Percentiles rank a stretch among this genome's conserved stretches.
Evolutionary conservation across 2,113 vertebrate genomes (phyloP).

Genomic region (Zosterops hypoxanthus): DNA sequence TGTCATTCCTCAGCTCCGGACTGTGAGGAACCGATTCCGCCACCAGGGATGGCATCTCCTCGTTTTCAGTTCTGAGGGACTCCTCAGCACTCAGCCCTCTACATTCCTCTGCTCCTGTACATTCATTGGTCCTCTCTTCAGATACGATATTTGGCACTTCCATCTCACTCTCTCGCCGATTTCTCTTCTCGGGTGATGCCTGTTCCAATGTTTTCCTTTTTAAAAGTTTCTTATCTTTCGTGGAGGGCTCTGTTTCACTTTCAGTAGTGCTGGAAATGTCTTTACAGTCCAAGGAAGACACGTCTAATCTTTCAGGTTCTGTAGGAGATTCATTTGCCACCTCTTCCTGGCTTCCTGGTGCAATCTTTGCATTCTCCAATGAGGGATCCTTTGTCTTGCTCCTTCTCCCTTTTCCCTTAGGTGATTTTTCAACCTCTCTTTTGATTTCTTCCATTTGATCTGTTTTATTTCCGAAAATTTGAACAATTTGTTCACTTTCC

Average conservation of each 20-base stretch:
- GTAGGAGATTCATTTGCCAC: slow-evolving; percentile 46
- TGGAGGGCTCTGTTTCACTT: slow-evolving; percentile 82
- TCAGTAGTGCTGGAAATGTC: slow-evolving; percentile 63
- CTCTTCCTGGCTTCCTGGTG: slow-evolving; percentile 67
- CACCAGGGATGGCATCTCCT: slow-evolving; percentile 78
- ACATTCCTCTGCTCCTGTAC: slow-evolving; percentile 54
- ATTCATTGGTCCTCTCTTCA: slow-evolving; percentile 75
- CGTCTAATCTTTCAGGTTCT: slow-evolving; percentile 70
- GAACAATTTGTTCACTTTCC: slow-evolving; percentile 75
- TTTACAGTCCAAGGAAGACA: slow-evolving; percentile 69
- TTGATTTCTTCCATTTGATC: slow-evolving; percentile 74
- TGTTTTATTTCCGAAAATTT: slow-evolving; percentile 72
- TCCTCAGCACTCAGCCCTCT: slow-evolving; percentile 51
- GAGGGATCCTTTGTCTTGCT: slow-evolving; percentile 78
- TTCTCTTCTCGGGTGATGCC: slow-evolving; percentile 83
- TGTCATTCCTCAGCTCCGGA: slow-evolving; percentile 46
- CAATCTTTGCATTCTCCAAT: slow-evolving; percentile 74
- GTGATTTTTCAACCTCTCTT: slow-evolving; percentile 81
- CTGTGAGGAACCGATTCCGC: slow-evolving; percentile 64
- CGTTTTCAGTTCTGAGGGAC: slow-evolving; percentile 70
- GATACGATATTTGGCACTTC: slow-evolving; percentile 71
- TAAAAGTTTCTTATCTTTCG: slow-evolving; percentile 76
- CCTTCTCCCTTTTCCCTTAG: slow-evolving; percentile 85
- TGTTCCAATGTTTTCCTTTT: slow-evolving; percentile 88
- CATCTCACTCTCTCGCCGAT: slow-evolving; percentile 78